A percentile compares a stretch with the other conserved stretches of the same genome.
These are phyloP conservation scores for Allophyes oxyacanthae DNA, from an alignment of 2,888 invertebrate genomes.

Conservation along the genomic window DNA sequence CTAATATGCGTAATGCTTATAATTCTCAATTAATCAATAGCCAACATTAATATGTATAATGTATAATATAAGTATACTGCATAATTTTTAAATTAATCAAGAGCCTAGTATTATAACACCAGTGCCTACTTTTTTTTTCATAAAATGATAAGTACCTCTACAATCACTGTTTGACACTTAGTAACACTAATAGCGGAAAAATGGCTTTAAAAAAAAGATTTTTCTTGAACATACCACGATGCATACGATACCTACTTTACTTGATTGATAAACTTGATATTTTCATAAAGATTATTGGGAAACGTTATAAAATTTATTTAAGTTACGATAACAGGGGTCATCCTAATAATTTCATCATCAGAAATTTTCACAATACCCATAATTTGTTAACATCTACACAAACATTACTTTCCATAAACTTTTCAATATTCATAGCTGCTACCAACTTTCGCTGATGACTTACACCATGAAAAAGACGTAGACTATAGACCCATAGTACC, in stretches of 20 bases:
- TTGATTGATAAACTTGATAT: no score
- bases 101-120: neutral
- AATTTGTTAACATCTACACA: neutral
- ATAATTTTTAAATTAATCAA: slow-evolving; percentile 27
- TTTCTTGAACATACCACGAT: no score
- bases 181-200: slow-evolving; percentile 18
- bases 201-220: no score
- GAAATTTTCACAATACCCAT: no score
- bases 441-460: slow-evolving; percentile 44
- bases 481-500: slow-evolving; percentile 14
- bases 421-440: slow-evolving; percentile 32
- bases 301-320: no score
- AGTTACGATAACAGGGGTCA: no score
- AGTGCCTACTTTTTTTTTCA: neutral
- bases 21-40: neutral
- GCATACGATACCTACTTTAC: no score
- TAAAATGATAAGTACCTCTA: slow-evolving; percentile 22
- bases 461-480: slow-evolving; percentile 31
- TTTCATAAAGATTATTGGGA: no score
- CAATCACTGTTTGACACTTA: slow-evolving; percentile 3
- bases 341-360: no score
- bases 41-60: neutral
- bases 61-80: no score
- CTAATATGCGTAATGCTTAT: neutral
- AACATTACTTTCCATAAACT: slow-evolving; percentile 25